Percentiles rank a stretch among this genome's conserved stretches.
Evolutionary conservation across 2,113 vertebrate genomes (phyloP).

Genomic region (Conger conger): DNA sequence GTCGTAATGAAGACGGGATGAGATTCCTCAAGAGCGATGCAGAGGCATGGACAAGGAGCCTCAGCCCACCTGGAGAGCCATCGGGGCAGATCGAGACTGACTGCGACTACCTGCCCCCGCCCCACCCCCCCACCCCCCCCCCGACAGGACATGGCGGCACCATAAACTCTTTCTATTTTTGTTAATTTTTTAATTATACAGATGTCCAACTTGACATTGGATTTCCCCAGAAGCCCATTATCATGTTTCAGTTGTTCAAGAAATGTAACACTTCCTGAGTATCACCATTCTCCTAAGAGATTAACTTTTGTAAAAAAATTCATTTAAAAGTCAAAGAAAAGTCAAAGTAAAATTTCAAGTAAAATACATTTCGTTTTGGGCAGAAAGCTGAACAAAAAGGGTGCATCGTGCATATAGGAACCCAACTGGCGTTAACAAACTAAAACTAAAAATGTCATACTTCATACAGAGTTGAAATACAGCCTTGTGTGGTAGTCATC

Average conservation of each 20-base stretch:
- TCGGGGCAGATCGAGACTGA: not conserved
- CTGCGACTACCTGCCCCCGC: no score
- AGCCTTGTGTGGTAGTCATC: not conserved
- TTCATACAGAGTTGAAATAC: not conserved
- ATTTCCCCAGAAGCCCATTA: not conserved
- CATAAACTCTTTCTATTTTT: no score
- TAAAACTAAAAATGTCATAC: no score
- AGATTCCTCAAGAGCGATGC: conserved; percentile 48
- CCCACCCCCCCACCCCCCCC: no score
- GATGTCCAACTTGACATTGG: not conserved
- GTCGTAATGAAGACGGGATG: conserved; percentile 74
- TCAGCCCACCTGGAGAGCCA: not conserved
- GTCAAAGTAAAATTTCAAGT: no score
- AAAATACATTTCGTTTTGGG: not conserved
- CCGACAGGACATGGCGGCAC: no score
- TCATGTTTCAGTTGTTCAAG: not conserved
- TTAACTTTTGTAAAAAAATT: not conserved
- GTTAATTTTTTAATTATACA: not conserved
- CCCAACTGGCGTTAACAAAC: not conserved
- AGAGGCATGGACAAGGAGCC: conserved; percentile 7
- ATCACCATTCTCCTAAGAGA: not conserved
- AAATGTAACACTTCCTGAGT: not conserved
- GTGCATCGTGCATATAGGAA: no score
- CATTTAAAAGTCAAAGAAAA: no score
- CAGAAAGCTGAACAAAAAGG: no score